Percentiles rank a stretch among this genome's conserved stretches.
Evolutionary conservation across 2,797 vertebrate species (phyloP).

Genomic region (Vultur gryphus): DNA sequence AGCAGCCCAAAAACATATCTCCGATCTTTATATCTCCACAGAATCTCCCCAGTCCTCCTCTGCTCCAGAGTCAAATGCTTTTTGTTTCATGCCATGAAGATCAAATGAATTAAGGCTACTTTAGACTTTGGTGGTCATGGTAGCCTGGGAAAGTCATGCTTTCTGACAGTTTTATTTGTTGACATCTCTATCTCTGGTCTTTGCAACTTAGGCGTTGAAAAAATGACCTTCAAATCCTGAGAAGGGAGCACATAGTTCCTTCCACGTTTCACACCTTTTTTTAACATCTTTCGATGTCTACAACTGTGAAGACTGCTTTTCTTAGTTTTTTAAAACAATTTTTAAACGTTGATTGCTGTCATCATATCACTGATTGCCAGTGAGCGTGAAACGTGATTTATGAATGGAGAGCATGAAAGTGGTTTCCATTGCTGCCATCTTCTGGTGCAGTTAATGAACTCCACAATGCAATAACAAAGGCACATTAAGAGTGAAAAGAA

Average conservation of each 20-base stretch:
- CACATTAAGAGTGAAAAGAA: not conserved
- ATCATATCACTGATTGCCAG: not conserved
- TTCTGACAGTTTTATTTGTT: not conserved
- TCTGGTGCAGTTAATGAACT: slow-evolving; percentile 36
- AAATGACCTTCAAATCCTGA: not conserved
- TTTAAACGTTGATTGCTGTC: not conserved
- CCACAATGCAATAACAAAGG: not conserved
- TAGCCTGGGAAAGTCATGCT: not conserved
- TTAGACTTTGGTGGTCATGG: not conserved
- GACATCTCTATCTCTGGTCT: not conserved
- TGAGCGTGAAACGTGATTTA: not conserved
- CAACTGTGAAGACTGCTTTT: not conserved
- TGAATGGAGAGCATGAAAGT: not conserved
- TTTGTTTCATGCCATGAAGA: not conserved
- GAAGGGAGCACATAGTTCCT: not conserved
- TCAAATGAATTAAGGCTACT: not conserved
- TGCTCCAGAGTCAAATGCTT: not conserved
- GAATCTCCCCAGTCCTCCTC: not conserved
- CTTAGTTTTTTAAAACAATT: not conserved
- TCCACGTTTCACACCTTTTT: not conserved
- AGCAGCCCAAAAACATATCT: not conserved
- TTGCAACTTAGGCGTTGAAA: not conserved
- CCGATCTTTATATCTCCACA: not conserved
- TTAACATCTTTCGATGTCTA: not conserved
- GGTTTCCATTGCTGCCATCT: slow-evolving; percentile 58